Base-by-base conservation (phyloP, 2,113 vertebrate genomes). In the Romanogobio albipinnatus region DNA sequence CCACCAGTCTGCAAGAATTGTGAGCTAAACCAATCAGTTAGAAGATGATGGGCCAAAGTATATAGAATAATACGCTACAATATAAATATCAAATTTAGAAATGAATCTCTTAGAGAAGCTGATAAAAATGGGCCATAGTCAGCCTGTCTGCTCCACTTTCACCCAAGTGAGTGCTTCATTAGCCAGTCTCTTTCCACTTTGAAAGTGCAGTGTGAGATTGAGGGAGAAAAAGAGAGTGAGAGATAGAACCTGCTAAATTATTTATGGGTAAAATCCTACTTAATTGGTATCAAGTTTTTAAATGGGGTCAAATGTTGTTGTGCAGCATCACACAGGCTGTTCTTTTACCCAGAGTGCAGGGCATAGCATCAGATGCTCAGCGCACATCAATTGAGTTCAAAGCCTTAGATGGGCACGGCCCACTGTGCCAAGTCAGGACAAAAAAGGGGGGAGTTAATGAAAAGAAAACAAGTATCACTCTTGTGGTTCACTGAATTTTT, bases 271-370 rank as follows among this genome's bases (percentile, higher is more conserved):
- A 91, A 94, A 92, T 93, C 91, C 92, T 90, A 85, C 86, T 93
- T 95, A 95, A 95, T 95, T 95, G 93, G 93, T 93, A 94, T 94
- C 92, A 94, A 94, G 93, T 94, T 93, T 94, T 94, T 95, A 95
- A 95, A 95, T 94, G 93, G 94, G 94, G 95, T 95, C 94, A 95
- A 94, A 94, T 94, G 93, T 92, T 93, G 91, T 89, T 76, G 89
- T 89, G 90, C 91, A 91, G 90, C 90, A 92, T 91, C 87, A 90
- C 91, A 90, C 90, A 90, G 90, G 88, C 86, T 88, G 76, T 87
- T 86, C 64, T 84, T 82, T 77, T 56, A 53, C 77, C 78, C 68
- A 83, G 29, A 29, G 82, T 58, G 84, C 86, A 81, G 64, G 85
- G 81, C 82, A 89, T 86, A 59, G 3, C 61, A 84, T 74, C 70